Evolutionary conservation across 1,140 invertebrate genomes (phyloP).

Genomic region (Chionoecetes opilio): DNA sequence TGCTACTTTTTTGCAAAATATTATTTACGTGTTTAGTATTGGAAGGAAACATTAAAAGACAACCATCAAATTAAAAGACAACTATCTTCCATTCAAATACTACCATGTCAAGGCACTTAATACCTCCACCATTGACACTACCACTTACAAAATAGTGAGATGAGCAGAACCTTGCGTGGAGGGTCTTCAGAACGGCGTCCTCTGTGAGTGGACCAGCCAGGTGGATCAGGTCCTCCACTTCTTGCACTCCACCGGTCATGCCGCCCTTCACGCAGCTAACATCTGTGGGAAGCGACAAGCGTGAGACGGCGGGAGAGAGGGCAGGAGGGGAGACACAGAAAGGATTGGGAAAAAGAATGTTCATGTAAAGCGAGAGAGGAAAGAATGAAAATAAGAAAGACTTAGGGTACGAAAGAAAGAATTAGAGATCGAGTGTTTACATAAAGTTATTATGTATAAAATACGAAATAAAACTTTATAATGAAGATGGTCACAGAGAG

Average conservation of each 20-base stretch:
- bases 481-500: too few species aligned
- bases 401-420: not conserved
- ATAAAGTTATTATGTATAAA: not conserved
- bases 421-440: not conserved
- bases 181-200: slow-evolving; percentile 94
- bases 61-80: too few species aligned
- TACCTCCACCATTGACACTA: not conserved
- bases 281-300: slow-evolving; percentile 63
- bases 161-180: slow-evolving; percentile 93
- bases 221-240: slow-evolving; percentile 95
- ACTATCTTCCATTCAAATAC: too few species aligned
- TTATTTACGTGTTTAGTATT: too few species aligned
- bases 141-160: slow-evolving; percentile 94
- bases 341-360: not conserved
- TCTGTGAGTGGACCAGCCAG: slow-evolving; percentile 95
- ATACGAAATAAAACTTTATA: too few species aligned
- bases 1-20: too few species aligned
- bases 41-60: too few species aligned
- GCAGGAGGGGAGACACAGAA: not conserved
- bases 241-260: slow-evolving; percentile 81
- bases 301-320: not conserved
- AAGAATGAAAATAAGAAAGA: not conserved
- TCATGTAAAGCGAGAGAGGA: not conserved
- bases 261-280: slow-evolving; percentile 70
- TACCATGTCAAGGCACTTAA: too few species aligned